phyloP scores from a whole-genome alignment of 2,113 vertebrate species.

The Jacana jacana region DNA sequence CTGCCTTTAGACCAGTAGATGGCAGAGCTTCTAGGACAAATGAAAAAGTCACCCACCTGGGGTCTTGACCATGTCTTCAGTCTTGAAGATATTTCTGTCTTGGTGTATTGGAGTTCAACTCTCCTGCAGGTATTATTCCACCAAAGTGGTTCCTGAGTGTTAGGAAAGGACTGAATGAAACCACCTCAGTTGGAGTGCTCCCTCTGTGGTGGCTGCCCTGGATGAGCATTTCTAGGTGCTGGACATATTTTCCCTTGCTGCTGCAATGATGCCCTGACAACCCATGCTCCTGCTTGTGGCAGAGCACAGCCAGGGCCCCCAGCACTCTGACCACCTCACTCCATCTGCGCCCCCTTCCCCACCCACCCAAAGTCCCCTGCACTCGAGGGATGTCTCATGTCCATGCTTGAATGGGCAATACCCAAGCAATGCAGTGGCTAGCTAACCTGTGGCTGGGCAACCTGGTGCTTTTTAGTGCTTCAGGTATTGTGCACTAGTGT shows the following conservation, averaged over 20 bases:
- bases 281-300: neutral
- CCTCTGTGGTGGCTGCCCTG: neutral
- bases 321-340: neutral
- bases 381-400: neutral
- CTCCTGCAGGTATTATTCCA: neutral
- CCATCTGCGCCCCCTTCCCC: neutral
- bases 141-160: neutral
- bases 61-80: neutral
- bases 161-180: neutral
- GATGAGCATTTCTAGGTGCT: neutral
- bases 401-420: neutral
- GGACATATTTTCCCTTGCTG: neutral
- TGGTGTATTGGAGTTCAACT: accelerated
- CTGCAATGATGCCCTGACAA: neutral
- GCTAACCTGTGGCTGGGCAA: neutral
- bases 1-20: neutral
- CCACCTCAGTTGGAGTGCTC: accelerated
- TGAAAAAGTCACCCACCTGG: accelerated
- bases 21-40: neutral
- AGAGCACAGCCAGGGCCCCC: neutral
- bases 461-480: neutral
- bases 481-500: neutral
- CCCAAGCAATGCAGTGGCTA: neutral
- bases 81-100: neutral
- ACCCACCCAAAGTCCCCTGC: neutral